Conservation (phyloP, 2,888 invertebrate genomes). For the Muscina levida region DNA sequence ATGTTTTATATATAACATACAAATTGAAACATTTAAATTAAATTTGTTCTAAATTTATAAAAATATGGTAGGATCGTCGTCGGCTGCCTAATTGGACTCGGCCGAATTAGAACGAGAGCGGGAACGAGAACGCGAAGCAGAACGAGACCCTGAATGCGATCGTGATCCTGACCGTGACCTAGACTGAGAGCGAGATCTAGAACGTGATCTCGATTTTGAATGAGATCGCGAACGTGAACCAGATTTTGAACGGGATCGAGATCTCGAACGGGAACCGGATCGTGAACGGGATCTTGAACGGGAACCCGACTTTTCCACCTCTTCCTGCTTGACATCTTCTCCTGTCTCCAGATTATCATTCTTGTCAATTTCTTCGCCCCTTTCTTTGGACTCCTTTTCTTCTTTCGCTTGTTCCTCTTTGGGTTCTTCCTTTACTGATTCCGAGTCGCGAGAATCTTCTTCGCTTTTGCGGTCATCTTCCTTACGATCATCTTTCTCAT, state of each 20-base stretch:
- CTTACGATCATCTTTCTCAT: slow-evolving; percentile 72
- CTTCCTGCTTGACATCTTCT: slow-evolving; percentile 44
- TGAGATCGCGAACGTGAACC: slow-evolving; percentile 42
- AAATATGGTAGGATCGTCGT: no score
- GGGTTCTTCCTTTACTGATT: slow-evolving; percentile 46
- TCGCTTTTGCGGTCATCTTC: slow-evolving; percentile 72
- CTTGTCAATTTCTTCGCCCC: slow-evolving; percentile 55
- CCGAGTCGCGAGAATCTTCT: slow-evolving; percentile 60
- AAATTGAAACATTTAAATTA: slow-evolving; percentile 24
- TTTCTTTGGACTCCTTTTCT: slow-evolving; percentile 34
- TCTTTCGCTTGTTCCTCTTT: slow-evolving; percentile 47
- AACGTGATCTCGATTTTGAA: slow-evolving; percentile 46
- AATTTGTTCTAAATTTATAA: slow-evolving; percentile 34
- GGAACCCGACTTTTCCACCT: slow-evolving; percentile 37
- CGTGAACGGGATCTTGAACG: slow-evolving; percentile 52
- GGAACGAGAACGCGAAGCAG: slow-evolving; percentile 44
- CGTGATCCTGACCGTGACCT: slow-evolving; percentile 39
- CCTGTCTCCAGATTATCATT: no score
- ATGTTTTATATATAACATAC: slow-evolving; percentile 21
- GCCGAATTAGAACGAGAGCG: slow-evolving; percentile 55
- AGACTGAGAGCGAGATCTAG: slow-evolving; percentile 46
- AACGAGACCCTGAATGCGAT: slow-evolving; percentile 47
- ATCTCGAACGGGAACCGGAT: slow-evolving; percentile 42
- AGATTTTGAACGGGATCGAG: slow-evolving; percentile 48
- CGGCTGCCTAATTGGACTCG: slow-evolving; percentile 57